Evolutionary conservation across 2,888 invertebrate species (phyloP), one percentile per base, ranked within the genome.

Genomic region (Drosophila falleni): DNA sequence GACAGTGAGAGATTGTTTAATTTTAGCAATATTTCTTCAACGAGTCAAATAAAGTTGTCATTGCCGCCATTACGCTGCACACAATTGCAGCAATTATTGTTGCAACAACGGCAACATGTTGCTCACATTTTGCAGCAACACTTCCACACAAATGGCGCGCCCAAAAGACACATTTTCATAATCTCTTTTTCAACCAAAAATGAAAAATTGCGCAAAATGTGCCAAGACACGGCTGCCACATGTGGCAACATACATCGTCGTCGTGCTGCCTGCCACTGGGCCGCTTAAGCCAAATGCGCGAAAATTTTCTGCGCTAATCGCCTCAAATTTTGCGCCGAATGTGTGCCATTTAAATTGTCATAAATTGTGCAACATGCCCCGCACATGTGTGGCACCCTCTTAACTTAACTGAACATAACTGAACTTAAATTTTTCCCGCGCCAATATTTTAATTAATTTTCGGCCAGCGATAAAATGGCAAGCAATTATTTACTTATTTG

Each of bases 321-420:
- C 77, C 75, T 60, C 83, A 86, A 88, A 85, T 85, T 85, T 86
- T 87, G 79, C 74, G 53, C 80, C 88, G 81, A 89, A 89, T 87
- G 87, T 87, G 75, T 75, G 77, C 77, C 85, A 87, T 89, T 87
- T 89, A 87, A 89, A 87, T 82, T 89, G 85, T 87, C 82, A 87
- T 87, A 89, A 87, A 89, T 87, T 84, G 80, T 72, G 62, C 60
- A 66, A 60, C 49, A 63, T 65, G 44, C 44, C 16, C 70, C 49
- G 50, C 44, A 47, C 47, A 55, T 33, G 39, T 59, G 59, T 59
- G 49, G 31, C 37, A 56, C 54, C 26, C 44, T 23, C 23, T 23
- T 16, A 4, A 44, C 26, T 23, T 26, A 5, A 19, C 33, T 50
- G 35, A 16, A 19, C 3, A 11, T 9, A 13, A 23, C 23, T 23